Percentiles rank a stretch among this genome's conserved stretches.
These are phyloP conservation scores for Conus canariensis DNA, from an alignment of 2,888 invertebrate genomes.

Conservation along the genomic window DNA sequence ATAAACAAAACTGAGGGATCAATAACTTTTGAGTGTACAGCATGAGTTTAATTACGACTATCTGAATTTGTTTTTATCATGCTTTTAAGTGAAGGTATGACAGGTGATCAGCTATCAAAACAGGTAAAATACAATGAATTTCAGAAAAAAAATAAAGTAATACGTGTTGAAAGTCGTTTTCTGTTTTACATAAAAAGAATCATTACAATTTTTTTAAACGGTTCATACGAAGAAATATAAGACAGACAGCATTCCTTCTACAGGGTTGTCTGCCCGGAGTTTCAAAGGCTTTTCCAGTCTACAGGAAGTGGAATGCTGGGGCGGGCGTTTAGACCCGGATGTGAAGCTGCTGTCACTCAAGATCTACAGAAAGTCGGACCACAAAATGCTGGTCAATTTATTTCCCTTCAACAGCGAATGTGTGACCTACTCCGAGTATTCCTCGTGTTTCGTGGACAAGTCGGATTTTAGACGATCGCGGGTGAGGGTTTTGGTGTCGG, in stretches of 20 bases:
- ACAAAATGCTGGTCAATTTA: neutral
- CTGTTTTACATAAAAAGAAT: no score
- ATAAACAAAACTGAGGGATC: no score
- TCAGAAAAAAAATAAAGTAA: no score
- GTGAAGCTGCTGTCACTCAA: conserved; percentile 2
- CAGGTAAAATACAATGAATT: no score
- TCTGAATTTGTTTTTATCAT: no score
- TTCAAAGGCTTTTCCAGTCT: conserved; percentile 29
- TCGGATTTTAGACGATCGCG: neutral
- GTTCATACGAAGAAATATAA: no score
- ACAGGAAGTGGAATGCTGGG: conserved; percentile 42
- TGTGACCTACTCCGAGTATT: conserved; percentile 16
- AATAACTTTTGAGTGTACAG: no score
- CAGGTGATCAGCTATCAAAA: no score
- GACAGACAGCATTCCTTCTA: neutral
- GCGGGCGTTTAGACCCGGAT: neutral
- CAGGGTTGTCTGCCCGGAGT: conserved; percentile 31
- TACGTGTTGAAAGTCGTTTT: no score
- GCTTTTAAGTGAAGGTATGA: no score
- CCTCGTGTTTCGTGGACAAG: conserved; percentile 28
- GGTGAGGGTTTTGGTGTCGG: conserved; percentile 21
- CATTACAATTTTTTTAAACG: no score
- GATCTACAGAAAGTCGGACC: neutral
- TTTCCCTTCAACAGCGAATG: neutral
- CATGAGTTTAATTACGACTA: no score